A percentile compares a stretch with the other conserved stretches of the same genome.
Conservation (phyloP, 2,797 vertebrate genomes). For the Streptopelia turtur region DNA sequence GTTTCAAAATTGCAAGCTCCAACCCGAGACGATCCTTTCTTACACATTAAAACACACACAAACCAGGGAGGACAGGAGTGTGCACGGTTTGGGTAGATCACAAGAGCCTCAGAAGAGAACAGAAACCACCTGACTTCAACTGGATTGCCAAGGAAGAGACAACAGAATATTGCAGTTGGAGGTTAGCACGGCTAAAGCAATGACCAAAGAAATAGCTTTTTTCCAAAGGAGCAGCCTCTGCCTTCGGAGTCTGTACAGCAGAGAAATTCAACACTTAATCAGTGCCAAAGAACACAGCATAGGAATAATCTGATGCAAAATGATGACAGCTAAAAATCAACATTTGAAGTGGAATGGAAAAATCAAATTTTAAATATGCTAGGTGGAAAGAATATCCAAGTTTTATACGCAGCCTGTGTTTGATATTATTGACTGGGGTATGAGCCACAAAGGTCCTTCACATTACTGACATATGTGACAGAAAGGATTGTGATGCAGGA, state of each 20-base stretch:
- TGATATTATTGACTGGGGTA: not conserved
- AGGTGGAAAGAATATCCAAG: not conserved
- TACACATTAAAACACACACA: not conserved
- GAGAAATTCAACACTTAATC: not conserved
- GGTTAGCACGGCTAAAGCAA: not conserved
- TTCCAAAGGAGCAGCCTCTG: not conserved
- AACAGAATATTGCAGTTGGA: not conserved
- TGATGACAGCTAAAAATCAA: not conserved
- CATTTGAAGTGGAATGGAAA: not conserved
- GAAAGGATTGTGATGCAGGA: not conserved
- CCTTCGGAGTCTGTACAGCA: not conserved
- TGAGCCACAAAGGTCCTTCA: not conserved
- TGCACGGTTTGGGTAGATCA: not conserved
- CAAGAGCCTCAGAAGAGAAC: not conserved
- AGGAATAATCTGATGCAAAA: not conserved
- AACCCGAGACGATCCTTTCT: not conserved
- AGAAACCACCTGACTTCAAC: not conserved
- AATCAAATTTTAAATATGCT: not conserved
- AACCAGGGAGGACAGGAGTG: not conserved
- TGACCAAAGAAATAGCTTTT: not conserved
- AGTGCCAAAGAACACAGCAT: not conserved
- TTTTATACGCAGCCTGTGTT: not conserved
- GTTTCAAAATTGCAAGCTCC: not conserved
- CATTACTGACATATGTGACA: not conserved
- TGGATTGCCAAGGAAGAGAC: not conserved